phyloP scores from a whole-genome alignment of 2,113 vertebrate species.

The Salvelinus alpinus region DNA sequence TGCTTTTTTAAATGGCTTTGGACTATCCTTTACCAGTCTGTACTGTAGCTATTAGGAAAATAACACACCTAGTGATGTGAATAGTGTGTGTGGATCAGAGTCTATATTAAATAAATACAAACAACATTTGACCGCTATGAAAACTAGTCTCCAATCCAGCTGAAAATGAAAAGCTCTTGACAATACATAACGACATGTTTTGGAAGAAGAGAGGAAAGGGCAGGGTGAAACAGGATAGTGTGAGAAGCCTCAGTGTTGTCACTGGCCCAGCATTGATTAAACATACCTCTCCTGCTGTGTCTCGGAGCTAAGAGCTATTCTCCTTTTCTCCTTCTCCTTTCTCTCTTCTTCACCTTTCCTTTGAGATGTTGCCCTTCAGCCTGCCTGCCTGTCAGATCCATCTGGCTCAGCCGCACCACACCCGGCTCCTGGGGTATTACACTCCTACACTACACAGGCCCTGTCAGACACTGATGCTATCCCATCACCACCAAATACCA shows the following conservation, averaged over 20 bases:
- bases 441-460: background rate
- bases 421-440: conserved; percentile 22
- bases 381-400: conserved; percentile 47
- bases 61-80: no score
- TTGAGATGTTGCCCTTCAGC: conserved; percentile 27
- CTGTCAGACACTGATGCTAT: conserved; percentile 12
- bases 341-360: conserved; percentile 11
- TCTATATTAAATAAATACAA: no score
- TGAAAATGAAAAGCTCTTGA: conserved; percentile 35
- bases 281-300: conserved; percentile 47
- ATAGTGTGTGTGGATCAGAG: no score
- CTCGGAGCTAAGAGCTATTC: conserved; percentile 46
- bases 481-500: conserved; percentile 9
- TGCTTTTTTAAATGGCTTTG: no score
- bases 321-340: conserved; percentile 37
- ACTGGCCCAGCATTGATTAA: conserved; percentile 49
- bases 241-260: conserved; percentile 36
- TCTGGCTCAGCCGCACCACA: conserved; percentile 22
- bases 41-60: no score
- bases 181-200: conserved; percentile 21
- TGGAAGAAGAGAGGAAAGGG: conserved; percentile 1
- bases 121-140: background rate
- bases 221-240: no score
- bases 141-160: background rate
- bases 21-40: no score